Evolutionary conservation across 2,113 vertebrate genomes (phyloP), one percentile per base, ranked within the genome.

Genomic region (Athene noctua): DNA sequence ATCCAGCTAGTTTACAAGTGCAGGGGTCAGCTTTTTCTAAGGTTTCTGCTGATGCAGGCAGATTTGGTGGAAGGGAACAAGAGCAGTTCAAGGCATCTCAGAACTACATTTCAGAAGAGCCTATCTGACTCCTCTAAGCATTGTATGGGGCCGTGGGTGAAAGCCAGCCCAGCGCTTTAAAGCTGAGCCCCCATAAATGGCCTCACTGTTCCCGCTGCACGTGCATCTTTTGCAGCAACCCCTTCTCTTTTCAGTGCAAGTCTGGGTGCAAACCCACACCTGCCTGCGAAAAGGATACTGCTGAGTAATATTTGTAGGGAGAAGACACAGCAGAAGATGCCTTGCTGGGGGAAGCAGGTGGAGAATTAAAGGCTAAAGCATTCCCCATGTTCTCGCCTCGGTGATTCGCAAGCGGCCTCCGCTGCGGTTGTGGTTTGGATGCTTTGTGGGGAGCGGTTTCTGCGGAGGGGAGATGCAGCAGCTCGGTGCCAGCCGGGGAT

Each of bases 391-490:
- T 36, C 58, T 68, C 6, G 0, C 25, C 38, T 19, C 0, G 3
- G 32, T 8, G 40, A 44, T 80, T 52, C 2, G 1, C 9, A 38
- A 70, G 55, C 0, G 0, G 40, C 36, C 73, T 13, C 4, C 4
- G 0, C 66, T 13, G 17, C 0, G 0, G 19, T 18, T 0, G 0
- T 12, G 34, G 20, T 49, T 46, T 15, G 52, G 29, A 13, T 67
- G 34, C 44, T 65, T 17, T 25, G 58, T 36, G 77, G 29, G 61
- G 47, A 67, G 47, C 1, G 9, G 25, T 66, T 59, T 93, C 36
- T 29, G 54, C 4, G 0, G 2, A 20, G 62, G 21, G 58, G 36
- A 36, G 47, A 40, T 6, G 34, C 29, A 13, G 25, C 1, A 4
- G 36, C 27, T 80, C 2, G 0, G 6, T 55, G 66, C 57, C 95